These are phyloP conservation scores for Danio tinwini DNA, from an alignment of 2,797 vertebrate species.

Conservation along the genomic window DNA sequence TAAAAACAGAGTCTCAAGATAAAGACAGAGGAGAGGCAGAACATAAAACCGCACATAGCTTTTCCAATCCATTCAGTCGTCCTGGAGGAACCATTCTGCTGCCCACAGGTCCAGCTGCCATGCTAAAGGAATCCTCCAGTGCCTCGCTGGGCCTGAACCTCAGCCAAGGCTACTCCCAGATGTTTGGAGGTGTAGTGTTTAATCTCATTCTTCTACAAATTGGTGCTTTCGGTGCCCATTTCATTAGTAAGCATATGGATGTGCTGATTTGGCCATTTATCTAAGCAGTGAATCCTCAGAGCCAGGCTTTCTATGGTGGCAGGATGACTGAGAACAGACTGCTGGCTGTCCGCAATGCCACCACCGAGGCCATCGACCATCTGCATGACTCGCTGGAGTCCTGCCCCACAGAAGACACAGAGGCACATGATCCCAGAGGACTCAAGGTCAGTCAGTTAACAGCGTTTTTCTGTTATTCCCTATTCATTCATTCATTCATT, in stretches of 20 bases:
- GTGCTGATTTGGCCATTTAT: not conserved
- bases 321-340: constrained; percentile 77
- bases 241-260: not conserved
- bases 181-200: constrained; percentile 74
- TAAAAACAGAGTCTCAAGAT: constrained; percentile 60
- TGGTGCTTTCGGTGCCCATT: constrained; percentile 3
- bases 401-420: constrained; percentile 77
- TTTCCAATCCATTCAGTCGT: constrained; percentile 64
- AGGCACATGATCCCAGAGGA: constrained; percentile 84
- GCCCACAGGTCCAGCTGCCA: constrained; percentile 45
- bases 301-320: constrained; percentile 78
- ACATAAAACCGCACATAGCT: constrained; percentile 30
- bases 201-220: not conserved
- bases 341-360: constrained; percentile 80
- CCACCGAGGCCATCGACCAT: constrained; percentile 85
- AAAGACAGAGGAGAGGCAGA: constrained; percentile 23
- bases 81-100: constrained; percentile 69
- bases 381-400: constrained; percentile 89
- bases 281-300: constrained; percentile 64
- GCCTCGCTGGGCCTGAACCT: constrained; percentile 67
- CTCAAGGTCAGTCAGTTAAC: constrained; percentile 79
- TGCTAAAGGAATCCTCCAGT: constrained; percentile 61
- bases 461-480: not conserved
- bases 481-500: too few species aligned
- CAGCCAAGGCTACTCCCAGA: constrained; percentile 69